Conservation (phyloP, 2,888 invertebrate species). For the Temnothorax rugatulus region DNA sequence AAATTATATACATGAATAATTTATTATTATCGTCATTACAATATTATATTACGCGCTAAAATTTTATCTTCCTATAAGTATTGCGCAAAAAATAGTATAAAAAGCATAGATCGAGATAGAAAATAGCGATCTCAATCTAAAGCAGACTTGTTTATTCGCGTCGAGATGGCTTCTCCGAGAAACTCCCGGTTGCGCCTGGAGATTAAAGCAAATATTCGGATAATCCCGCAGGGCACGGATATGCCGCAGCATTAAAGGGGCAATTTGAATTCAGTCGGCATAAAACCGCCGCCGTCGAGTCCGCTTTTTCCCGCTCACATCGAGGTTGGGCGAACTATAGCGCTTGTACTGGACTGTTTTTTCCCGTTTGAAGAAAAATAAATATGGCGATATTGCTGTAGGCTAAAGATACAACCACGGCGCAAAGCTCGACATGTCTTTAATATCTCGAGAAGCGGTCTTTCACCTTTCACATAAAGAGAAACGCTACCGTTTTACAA, state of each 20-base stretch:
- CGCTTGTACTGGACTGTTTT: slow-evolving; percentile 14
- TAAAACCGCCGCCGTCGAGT: slow-evolving; percentile 30
- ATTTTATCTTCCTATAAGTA: not conserved
- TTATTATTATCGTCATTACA: not conserved
- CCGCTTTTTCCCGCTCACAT: slow-evolving; percentile 7
- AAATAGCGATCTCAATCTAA: slow-evolving; percentile 41
- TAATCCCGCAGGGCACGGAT: slow-evolving; percentile 85
- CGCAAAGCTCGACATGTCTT: not conserved
- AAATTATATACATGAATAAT: not conserved
- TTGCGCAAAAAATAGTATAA: not conserved
- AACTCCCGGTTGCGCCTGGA: slow-evolving; percentile 38
- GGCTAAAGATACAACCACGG: not conserved
- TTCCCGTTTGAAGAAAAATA: slow-evolving; percentile 16
- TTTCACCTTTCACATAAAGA: not conserved
- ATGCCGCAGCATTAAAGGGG: slow-evolving; percentile 79
- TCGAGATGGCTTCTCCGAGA: slow-evolving; percentile 40
- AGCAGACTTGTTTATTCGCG: slow-evolving; percentile 44
- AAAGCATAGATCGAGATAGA: not conserved
- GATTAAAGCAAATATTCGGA: slow-evolving; percentile 79
- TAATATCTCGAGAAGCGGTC: not conserved
- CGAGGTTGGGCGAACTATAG: not conserved
- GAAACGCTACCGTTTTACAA: not conserved
- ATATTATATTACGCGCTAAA: not conserved
- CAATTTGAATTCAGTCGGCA: slow-evolving; percentile 65
- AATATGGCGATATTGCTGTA: slow-evolving; percentile 18